These are phyloP conservation scores for Lagopus muta DNA, from an alignment of 2,113 vertebrate species.

Conservation along the genomic window DNA sequence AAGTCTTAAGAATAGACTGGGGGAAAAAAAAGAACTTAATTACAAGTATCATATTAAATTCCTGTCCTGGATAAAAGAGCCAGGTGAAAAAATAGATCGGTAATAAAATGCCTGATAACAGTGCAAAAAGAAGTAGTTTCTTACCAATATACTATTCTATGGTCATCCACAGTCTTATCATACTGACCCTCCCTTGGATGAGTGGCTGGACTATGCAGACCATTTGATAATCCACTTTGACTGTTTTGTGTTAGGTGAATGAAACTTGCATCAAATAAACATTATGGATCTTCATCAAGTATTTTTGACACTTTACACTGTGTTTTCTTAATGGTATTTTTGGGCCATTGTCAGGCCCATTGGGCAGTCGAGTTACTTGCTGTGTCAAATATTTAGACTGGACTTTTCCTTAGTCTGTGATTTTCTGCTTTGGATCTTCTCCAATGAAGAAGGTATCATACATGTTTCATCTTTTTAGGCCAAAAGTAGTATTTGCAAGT, in stretches of 20 bases:
- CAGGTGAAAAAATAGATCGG: background rate
- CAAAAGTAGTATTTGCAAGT: background rate
- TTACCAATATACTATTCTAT: background rate
- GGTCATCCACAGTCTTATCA: background rate
- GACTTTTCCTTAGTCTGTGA: background rate
- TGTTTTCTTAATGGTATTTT: rapidly evolving
- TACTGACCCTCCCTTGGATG: background rate
- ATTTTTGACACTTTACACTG: background rate
- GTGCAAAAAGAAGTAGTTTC: background rate
- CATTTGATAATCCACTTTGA: background rate
- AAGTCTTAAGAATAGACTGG: background rate
- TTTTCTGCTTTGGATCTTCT: background rate
- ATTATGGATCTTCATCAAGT: background rate
- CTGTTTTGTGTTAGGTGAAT: background rate
- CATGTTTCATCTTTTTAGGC: background rate
- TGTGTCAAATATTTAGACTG: background rate
- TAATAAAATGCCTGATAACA: background rate
- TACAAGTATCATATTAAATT: background rate
- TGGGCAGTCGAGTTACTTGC: background rate
- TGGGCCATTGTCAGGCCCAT: background rate
- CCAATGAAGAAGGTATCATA: background rate
- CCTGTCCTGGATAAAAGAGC: background rate
- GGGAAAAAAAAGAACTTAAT: background rate
- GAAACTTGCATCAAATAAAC: background rate
- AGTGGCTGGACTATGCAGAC: background rate